Base-by-base conservation (phyloP, 2,888 invertebrate genomes). In the Didymodactylos carnosus region DNA sequence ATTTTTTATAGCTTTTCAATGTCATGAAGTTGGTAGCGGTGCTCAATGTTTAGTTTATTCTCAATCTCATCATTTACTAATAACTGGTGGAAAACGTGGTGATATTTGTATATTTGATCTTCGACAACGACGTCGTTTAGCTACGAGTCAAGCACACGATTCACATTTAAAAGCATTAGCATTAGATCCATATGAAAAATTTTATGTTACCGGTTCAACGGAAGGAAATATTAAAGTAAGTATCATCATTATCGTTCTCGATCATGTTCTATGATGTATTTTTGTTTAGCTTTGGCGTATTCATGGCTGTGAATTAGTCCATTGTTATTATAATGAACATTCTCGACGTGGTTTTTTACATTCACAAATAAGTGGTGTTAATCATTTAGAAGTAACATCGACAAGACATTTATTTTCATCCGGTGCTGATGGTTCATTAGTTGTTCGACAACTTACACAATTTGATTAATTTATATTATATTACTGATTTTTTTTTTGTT, bases 341-440 rank as follows among this genome's bases (percentile, higher is more conserved):
- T 91, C 93, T 40, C 80, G 81, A 71, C 88, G 91, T 78, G 92
- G 93, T 77, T 92, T 93, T 76, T 94, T 97, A 87, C 94, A 94
- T 41, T 92, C 93, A 84, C 94, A 94, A 41, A 80, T 80, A 4
- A 79, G 81, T 0, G 84, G 84, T 29, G 95, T 97, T 53, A 93
- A 94, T 70, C 95, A 98, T 84, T 87, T 98, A 78, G 89, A 91
- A 81, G 89, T 97, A 76, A 95, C 95, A 83, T 88, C 89, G 62
- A 88, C 89, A 76, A 90, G 90, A 39, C 88, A 95, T 70, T 86
- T 98, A 79, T 97, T 94, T 86, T 97, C 97, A 10, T 98, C 98
- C 84, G 98, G 98, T 73, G 94, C 94, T 71, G 98, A 98, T 86
- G 95, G 95, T 79, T 94, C 95, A 71, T 91, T 98, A 89, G 97